These are phyloP conservation scores for Nyctibius bracteatus DNA, from an alignment of 2,113 vertebrate species.

Conservation along the genomic window DNA sequence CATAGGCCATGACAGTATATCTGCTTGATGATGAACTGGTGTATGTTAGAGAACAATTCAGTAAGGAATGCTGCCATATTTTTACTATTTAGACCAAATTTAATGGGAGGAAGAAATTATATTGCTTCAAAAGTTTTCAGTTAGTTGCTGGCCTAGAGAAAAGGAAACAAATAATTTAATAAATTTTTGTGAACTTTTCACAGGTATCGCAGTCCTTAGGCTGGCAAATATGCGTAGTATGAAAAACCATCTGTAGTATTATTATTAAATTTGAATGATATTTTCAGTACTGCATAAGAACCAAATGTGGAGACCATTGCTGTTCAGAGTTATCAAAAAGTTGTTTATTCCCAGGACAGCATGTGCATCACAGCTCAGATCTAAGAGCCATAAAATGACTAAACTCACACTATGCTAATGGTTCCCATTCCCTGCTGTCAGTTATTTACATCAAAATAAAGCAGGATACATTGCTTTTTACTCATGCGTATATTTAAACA, in stretches of 20 bases:
- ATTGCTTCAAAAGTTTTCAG: background rate
- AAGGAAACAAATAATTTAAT: background rate
- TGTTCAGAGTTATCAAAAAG: background rate
- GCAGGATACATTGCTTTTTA: background rate
- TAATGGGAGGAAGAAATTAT: background rate
- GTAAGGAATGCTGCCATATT: constrained; percentile 22
- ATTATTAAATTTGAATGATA: background rate
- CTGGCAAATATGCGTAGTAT: background rate
- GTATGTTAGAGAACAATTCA: constrained; percentile 33
- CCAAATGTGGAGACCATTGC: background rate
- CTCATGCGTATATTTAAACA: background rate
- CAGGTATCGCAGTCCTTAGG: background rate
- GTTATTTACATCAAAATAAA: background rate
- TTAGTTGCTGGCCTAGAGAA: background rate
- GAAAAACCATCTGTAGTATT: background rate
- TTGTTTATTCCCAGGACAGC: background rate
- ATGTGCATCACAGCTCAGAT: background rate
- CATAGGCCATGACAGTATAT: constrained; percentile 4
- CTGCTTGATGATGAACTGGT: constrained; percentile 5
- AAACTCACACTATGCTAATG: background rate
- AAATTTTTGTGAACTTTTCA: background rate
- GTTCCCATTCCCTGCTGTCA: background rate
- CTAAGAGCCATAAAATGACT: background rate
- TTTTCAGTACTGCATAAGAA: background rate
- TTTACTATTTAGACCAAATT: constrained; percentile 42